Base-by-base conservation (phyloP, 2,888 invertebrate genomes). In the Leptinotarsa tumamoca region DNA sequence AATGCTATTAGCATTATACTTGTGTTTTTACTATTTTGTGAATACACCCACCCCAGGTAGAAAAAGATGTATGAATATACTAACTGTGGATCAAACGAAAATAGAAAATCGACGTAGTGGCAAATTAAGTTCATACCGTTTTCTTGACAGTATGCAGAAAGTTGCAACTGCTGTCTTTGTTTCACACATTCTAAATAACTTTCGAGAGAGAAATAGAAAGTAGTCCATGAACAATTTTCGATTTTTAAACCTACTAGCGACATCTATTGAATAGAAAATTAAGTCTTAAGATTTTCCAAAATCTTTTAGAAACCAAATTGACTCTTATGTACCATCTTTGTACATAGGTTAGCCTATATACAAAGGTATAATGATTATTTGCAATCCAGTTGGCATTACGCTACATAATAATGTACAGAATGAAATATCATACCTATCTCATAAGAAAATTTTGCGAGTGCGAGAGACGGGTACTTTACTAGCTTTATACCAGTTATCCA, bases 161-260 rank as follows among this genome's bases (percentile, higher is more conserved):
- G 15, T 77, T 77, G 77, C 67, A 77, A 76, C 72, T 83, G 68
- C 81, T 77, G 63, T 84, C 85, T 80, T 82, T 80, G 80, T 84
- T 79, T 67, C 68, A 74, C 78, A 50, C 81, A 75, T 79, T 76
- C 67, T 66, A 73, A 72, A 69, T 50, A 49, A 68, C 67, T 56
- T 73, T 67, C 74, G 71, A 74, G 61, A 77, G 77, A 73, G 68
- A 72, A 72, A 68, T 68, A 75, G 56, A 68, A 21, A 27, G 68
- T 63, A 43, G 10, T 43, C 43, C 43, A 43, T 43, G 43, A 10
- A 43, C 43, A 43, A 43, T 10, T 43, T 10, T 43, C 43, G 43
- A 43, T 7, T 10, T 43, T 69, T n/a, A n/a, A 33, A 43, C 33
- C 21, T 10, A 21, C 18, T 74, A 33, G 74, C 49, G 74, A 43